A percentile compares a stretch with the other conserved stretches of the same genome.
These are phyloP conservation scores for Julus scandinavius DNA, from an alignment of 2,888 invertebrate genomes.

Conservation along the genomic window DNA sequence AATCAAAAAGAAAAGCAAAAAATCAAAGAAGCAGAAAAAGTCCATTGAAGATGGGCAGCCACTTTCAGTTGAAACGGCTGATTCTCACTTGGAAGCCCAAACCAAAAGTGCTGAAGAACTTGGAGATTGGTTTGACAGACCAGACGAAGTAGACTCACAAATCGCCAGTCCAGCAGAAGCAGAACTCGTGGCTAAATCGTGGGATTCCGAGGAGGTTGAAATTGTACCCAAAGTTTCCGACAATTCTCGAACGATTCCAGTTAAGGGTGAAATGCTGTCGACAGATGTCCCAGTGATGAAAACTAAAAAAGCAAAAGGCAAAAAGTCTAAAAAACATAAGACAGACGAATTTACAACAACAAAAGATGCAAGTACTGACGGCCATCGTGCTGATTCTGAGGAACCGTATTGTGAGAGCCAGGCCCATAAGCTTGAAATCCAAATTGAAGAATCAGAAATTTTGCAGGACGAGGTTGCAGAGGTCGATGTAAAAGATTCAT, in stretches of 20 bases:
- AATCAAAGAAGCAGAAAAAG: background rate
- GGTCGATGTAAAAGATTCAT: background rate
- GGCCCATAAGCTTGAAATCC: background rate
- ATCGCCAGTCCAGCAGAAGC: background rate
- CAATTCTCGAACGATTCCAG: background rate
- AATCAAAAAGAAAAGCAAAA: constrained; percentile 7
- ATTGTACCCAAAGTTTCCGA: background rate
- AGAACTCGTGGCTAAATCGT: background rate
- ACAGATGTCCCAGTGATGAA: background rate
- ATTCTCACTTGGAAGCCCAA: background rate
- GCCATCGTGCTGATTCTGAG: background rate
- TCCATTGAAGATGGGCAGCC: background rate
- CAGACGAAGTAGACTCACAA: background rate
- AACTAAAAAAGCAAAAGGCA: background rate
- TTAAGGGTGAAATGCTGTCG: too few species aligned
- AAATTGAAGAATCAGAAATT: background rate
- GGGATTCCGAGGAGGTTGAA: background rate
- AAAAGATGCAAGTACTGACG: background rate
- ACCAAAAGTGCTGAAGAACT: background rate
- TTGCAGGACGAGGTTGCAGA: background rate
- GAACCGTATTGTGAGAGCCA: background rate
- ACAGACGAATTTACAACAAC: background rate
- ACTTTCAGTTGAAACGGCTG: background rate
- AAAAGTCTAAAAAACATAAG: constrained; percentile 10
- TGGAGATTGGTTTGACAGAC: background rate